A percentile compares a stretch with the other conserved stretches of the same genome.
phyloP scores from a whole-genome alignment of 64 coral and sea anemone genomes.

The Catalaphyllia jardinei region DNA sequence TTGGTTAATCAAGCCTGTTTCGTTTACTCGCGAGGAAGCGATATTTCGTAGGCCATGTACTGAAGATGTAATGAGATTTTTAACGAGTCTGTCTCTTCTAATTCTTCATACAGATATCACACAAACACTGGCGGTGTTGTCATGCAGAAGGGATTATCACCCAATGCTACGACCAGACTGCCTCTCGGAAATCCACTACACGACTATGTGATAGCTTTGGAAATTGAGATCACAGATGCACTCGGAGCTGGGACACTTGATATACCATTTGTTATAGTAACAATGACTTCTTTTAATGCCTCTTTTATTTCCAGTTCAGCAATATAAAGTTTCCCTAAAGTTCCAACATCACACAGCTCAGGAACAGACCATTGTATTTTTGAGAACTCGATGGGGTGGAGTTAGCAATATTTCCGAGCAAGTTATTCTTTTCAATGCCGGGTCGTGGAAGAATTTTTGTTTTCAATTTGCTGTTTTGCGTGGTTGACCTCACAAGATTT shows the following conservation, averaged over 20 bases:
- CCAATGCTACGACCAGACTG: slow-evolving; percentile 42
- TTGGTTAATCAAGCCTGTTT: too few species aligned
- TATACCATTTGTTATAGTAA: slow-evolving; percentile 39
- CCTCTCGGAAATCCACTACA: slow-evolving; percentile 65
- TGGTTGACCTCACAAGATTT: too few species aligned
- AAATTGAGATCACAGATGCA: slow-evolving; percentile 64
- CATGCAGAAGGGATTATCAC: slow-evolving; percentile 51
- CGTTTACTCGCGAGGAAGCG: neutral
- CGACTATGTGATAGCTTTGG: slow-evolving; percentile 39
- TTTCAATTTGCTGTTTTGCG: too few species aligned
- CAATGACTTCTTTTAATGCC: neutral
- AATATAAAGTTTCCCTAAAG: neutral
- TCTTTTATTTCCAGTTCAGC: neutral
- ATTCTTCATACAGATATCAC: slow-evolving; percentile 32
- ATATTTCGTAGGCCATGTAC: too few species aligned
- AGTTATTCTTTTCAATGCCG: too few species aligned
- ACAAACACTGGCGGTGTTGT: slow-evolving; percentile 67
- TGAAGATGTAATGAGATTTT: too few species aligned
- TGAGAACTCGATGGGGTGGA: too few species aligned
- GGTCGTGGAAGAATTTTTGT: too few species aligned
- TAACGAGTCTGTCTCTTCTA: neutral
- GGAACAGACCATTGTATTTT: too few species aligned
- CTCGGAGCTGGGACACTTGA: slow-evolving; percentile 58
- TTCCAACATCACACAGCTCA: too few species aligned
- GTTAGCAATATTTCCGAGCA: too few species aligned